phyloP scores from a whole-genome alignment of 2,888 invertebrate genomes.

The Callyntrura sp. region DNA sequence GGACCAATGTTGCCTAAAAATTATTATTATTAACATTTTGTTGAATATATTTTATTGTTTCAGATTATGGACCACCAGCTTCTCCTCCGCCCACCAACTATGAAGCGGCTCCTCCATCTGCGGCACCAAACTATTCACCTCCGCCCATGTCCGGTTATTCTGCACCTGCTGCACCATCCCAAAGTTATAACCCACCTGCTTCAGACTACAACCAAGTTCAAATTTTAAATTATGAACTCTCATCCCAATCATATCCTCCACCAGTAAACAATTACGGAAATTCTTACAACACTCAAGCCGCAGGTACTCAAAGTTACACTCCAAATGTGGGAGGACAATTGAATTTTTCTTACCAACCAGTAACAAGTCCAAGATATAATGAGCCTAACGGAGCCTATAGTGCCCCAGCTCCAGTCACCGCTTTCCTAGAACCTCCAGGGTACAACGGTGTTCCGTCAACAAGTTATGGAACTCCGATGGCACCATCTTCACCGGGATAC shows the following conservation, averaged over 20 bases:
- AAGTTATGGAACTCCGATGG: constrained; percentile 50
- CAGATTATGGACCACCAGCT: constrained; percentile 63
- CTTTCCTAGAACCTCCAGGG: constrained; percentile 6
- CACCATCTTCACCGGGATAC: constrained; percentile 37
- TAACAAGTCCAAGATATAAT: constrained; percentile 23
- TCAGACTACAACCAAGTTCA: constrained; percentile 13
- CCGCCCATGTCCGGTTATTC: background rate
- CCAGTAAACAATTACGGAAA: constrained; percentile 35
- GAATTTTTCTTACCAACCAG: constrained; percentile 24
- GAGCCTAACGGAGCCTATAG: constrained; percentile 51
- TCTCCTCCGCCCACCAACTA: constrained; percentile 45
- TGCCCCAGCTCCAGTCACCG: constrained; percentile 40
- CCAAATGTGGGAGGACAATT: constrained; percentile 18
- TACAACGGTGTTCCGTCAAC: constrained; percentile 19
- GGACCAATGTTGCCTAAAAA: background rate
- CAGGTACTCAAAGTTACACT: background rate
- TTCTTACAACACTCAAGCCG: constrained; percentile 7
- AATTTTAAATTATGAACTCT: constrained; percentile 24
- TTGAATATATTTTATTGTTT: background rate
- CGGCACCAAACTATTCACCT: constrained; percentile 1
- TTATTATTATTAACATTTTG: background rate
- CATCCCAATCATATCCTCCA: constrained; percentile 20
- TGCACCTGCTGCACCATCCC: constrained; percentile 25
- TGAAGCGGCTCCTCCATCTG: constrained; percentile 54
- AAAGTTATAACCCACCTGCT: constrained; percentile 19